These are phyloP conservation scores for Gymnoscopelus microlampas DNA, from an alignment of 2,797 vertebrate species.

Conservation along the genomic window DNA sequence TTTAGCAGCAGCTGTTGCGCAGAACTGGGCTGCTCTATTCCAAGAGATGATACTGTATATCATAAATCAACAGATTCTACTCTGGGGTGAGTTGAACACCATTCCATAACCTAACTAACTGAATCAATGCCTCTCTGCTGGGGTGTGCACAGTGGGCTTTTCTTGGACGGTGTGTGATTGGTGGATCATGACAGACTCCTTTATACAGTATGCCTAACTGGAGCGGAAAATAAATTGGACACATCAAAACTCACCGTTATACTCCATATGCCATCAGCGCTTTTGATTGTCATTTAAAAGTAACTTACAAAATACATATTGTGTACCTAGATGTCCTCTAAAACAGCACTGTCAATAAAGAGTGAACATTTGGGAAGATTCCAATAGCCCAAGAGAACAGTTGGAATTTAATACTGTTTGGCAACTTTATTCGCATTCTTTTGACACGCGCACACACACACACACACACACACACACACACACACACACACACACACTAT, in stretches of 20 bases:
- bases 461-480: too few relatives aligned
- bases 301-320: too few relatives aligned
- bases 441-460: too few relatives aligned
- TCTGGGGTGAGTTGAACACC: background rate
- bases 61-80: constrained; percentile 10
- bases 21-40: background rate
- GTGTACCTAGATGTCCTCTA: too few relatives aligned
- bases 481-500: too few relatives aligned
- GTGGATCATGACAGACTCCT: background rate
- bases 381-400: background rate
- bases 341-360: too few relatives aligned
- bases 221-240: background rate
- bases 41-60: constrained; percentile 4
- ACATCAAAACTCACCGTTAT: background rate
- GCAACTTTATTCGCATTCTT: background rate
- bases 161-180: background rate
- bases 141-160: background rate
- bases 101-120: background rate
- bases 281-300: background rate
- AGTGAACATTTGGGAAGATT: background rate
- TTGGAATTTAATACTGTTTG: background rate
- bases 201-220: background rate
- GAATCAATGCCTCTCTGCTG: background rate
- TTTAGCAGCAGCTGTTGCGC: background rate
- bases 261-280: background rate